Conservation (phyloP, 2,888 invertebrate species). For the Cephonodes hylas region DNA sequence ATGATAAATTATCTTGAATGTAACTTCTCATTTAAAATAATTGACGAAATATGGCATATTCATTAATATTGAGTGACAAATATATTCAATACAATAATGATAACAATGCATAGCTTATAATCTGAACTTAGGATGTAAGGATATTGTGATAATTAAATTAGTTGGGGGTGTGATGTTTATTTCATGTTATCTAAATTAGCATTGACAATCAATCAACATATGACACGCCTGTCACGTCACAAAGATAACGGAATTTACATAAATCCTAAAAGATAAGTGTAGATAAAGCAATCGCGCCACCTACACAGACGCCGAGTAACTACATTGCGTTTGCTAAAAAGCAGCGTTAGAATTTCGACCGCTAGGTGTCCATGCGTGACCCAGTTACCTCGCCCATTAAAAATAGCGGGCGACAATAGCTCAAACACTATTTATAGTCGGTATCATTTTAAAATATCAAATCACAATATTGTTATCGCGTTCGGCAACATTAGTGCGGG, state of each 20-base stretch:
- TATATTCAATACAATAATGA: background rate
- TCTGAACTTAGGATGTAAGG: no score
- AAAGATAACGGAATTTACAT: slow-evolving; percentile 11
- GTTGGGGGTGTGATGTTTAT: background rate
- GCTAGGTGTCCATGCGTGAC: slow-evolving; percentile 63
- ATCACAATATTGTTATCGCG: slow-evolving; percentile 13
- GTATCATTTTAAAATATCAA: slow-evolving; percentile 62
- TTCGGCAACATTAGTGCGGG: slow-evolving; percentile 9
- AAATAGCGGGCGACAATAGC: slow-evolving; percentile 78
- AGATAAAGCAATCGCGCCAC: slow-evolving; percentile 12
- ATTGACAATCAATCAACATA: slow-evolving; percentile 1
- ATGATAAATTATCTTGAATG: background rate
- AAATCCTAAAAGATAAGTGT: background rate
- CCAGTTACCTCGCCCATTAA: slow-evolving; percentile 73
- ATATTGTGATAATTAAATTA: no score
- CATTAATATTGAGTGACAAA: no score
- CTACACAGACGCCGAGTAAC: background rate
- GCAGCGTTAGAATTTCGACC: slow-evolving; percentile 10
- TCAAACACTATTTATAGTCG: slow-evolving; percentile 78
- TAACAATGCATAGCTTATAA: no score
- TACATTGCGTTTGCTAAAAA: background rate
- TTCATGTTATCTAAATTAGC: background rate
- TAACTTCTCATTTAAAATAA: no score
- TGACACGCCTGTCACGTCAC: background rate
- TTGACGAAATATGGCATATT: no score